Base-by-base conservation (phyloP, 2,888 invertebrate species). In the Hecatera dysodea region DNA sequence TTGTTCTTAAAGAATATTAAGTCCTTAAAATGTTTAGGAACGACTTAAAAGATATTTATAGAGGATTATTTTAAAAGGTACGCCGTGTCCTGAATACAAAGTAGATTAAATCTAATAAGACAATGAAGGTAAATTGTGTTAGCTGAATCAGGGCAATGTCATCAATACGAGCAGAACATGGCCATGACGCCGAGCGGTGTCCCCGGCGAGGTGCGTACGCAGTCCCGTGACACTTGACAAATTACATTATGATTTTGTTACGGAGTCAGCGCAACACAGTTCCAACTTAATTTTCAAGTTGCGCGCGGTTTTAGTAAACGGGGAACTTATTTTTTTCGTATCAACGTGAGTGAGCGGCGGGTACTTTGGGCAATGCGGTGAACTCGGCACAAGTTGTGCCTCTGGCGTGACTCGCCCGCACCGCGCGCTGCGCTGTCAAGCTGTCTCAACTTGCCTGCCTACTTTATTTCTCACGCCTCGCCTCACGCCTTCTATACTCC, bases 191-290 rank as follows among this genome's bases (percentile, higher is more conserved):
- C 61, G 50, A 59, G 75, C 59, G 50, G 67, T 75, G 81, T 82
- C 82, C 79, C 81, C 50, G 33, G 68, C 66, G 79, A 78, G 72
- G 70, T 74, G 76, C 73, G 75, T 73, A 66, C 80, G 67, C 65
- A 65, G 72, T 85, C 81, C 80, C 81, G 76, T 88, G 90, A 90
- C 90, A 89, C 85, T 88, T 93, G 93, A 93, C 90, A 93, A 93
- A 93, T 94, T 91, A 90, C 90, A 87, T 92, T 92, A 92, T 92
- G 89, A 93, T 93, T 92, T 91, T 90, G 91, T 91, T 92, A 86
- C 86, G 82, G 81, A 83, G 85, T 86, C 86, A 83, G 84, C 82
- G 85, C 84, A 90, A 90, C 87, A 86, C 87, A 86, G 82, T 86
- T 82, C 80, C 87, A 88, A 91, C 87, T 90, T 89, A 89, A 90